A percentile compares a stretch with the other conserved stretches of the same genome.
These are phyloP conservation scores for Calliphora vomitoria DNA, from an alignment of 2,888 invertebrate species.

Conservation along the genomic window DNA sequence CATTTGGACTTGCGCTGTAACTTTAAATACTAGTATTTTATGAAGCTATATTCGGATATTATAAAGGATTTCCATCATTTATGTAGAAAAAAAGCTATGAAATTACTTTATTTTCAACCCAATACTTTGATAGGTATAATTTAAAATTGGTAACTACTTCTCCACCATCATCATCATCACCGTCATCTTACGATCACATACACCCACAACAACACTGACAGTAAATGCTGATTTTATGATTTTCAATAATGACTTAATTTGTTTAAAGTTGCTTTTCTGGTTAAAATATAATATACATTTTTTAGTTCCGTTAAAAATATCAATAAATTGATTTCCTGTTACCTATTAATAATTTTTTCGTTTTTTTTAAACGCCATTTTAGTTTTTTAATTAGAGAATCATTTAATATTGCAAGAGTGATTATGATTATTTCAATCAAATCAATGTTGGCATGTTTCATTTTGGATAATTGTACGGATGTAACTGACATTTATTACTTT, in stretches of 20 bases:
- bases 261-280: not conserved
- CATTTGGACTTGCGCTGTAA: no score
- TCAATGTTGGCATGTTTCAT: slow-evolving; percentile 35
- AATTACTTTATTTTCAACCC: not conserved
- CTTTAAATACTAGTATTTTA: no score
- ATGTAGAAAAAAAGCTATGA: not conserved
- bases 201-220: slow-evolving; percentile 39
- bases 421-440: slow-evolving; percentile 31
- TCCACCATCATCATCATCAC: not conserved
- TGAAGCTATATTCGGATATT: no score
- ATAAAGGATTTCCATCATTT: no score
- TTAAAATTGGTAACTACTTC: slow-evolving; percentile 31
- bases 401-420: slow-evolving; percentile 45
- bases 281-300: not conserved
- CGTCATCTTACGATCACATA: slow-evolving; percentile 8
- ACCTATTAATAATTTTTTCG: slow-evolving; percentile 18
- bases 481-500: slow-evolving; percentile 69
- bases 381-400: slow-evolving; percentile 49
- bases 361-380: slow-evolving; percentile 49
- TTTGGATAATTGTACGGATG: slow-evolving; percentile 69
- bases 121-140: not conserved
- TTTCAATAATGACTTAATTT: slow-evolving; percentile 65
- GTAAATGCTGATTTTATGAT: slow-evolving; percentile 16
- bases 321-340: slow-evolving; percentile 71
- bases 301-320: slow-evolving; percentile 62